A percentile compares a stretch with the other conserved stretches of the same genome.
Conservation (phyloP, 2,797 vertebrate genomes). For the Sarcoramphus papa region DNA sequence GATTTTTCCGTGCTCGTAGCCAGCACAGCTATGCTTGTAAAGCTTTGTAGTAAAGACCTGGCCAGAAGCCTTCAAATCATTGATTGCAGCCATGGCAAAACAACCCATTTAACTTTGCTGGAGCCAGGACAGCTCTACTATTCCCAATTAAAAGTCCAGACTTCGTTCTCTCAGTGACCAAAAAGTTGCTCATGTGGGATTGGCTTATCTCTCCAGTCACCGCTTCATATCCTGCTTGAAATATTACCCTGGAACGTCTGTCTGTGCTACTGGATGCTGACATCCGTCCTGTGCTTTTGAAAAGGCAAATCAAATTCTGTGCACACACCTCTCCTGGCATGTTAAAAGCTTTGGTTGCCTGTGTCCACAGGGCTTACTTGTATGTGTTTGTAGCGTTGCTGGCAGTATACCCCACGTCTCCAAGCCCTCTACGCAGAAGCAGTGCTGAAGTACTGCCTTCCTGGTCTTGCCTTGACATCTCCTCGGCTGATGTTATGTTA, state of each 20-base stretch:
- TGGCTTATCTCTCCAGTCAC: background rate
- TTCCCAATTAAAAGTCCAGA: background rate
- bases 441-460: background rate
- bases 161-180: background rate
- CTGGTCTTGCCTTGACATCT: background rate
- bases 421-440: background rate
- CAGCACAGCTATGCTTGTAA: background rate
- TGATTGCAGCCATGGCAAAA: background rate
- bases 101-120: background rate
- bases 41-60: background rate
- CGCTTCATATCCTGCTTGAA: background rate
- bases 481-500: background rate
- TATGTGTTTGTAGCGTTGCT: background rate
- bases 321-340: background rate
- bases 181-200: background rate
- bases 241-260: background rate
- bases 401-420: background rate
- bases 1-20: background rate
- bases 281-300: background rate
- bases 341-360: background rate
- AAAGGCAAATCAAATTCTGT: background rate
- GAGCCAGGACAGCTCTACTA: background rate
- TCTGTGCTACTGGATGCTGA: background rate
- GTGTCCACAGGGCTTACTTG: background rate
- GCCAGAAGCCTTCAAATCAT: background rate